These are phyloP conservation scores for Otolemur garnettii DNA, from an alignment of 2,113 vertebrate genomes.

Conservation along the genomic window DNA sequence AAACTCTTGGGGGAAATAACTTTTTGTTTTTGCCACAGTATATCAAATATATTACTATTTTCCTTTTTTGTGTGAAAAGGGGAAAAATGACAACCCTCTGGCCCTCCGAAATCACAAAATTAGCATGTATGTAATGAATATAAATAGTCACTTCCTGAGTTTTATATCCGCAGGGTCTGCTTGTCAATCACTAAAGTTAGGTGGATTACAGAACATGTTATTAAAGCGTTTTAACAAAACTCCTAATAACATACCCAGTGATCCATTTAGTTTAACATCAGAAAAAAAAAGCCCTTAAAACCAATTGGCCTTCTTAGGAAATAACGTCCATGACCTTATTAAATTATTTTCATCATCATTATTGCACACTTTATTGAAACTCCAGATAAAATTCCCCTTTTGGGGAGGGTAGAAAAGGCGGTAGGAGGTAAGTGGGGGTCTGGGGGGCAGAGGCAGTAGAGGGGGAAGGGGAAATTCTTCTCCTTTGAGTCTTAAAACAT, in stretches of 20 bases:
- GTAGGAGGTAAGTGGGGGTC: neutral
- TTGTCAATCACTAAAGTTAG: constrained; percentile 70
- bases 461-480: neutral
- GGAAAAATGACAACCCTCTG: constrained; percentile 71
- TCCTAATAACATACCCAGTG: constrained; percentile 65
- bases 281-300: constrained; percentile 46
- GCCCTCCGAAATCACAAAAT: constrained; percentile 70
- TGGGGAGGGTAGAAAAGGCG: constrained; percentile 18
- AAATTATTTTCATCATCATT: constrained; percentile 59
- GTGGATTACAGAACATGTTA: constrained; percentile 68
- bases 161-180: constrained; percentile 49
- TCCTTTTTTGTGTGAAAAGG: constrained; percentile 67
- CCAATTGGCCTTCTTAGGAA: constrained; percentile 52
- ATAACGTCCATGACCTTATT: constrained; percentile 36
- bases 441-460: rapidly evolving
- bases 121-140: constrained; percentile 66
- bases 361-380: constrained; percentile 34
- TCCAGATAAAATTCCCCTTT: constrained; percentile 26
- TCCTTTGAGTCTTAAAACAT: constrained; percentile 51
- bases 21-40: constrained; percentile 80
- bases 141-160: constrained; percentile 76
- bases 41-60: constrained; percentile 79
- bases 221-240: constrained; percentile 64
- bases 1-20: constrained; percentile 71
- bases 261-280: constrained; percentile 70